Evolutionary conservation across 2,888 invertebrate species (phyloP), one percentile per base, ranked within the genome.

Genomic region (Blastobasis adustella): DNA sequence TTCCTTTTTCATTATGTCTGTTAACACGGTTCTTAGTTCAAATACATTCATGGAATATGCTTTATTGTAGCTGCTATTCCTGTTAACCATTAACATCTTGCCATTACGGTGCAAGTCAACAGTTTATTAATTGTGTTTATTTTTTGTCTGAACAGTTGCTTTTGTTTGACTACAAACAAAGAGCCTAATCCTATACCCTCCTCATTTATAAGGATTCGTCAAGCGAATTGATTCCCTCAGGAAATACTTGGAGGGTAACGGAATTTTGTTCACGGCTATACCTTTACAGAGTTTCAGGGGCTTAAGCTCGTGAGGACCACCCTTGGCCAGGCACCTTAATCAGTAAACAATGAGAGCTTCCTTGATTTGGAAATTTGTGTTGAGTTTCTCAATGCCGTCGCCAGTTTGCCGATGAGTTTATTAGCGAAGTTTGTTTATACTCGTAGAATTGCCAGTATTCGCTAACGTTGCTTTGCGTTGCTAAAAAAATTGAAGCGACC

Each of bases 181-280:
- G 23, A 3, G 23, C 23, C 23, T 23, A 23, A 23, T 23, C 23
- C 23, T 23, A 23, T 23, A 58, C 63, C 61, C 60, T 61, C 69
- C 67, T 62, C 62, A 65, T 62, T 63, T 61, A 61, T 63, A 62
- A 65, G 60, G 52, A 41, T 53, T 62, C 61, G 61, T 65, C 67
- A 63, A 57, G 63, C 57, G 63, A 62, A 69, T 64, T 67, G 65
- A 67, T 63, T 63, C 62, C 60, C 59, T 56, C 50, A 43, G 63
- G 60, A 66, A 61, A 60, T 60, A 23, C 60, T 54, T 59, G 56
- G 54, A 55, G 60, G 58, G 59, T 52, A 54, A 57, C 59, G 57
- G 54, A 62, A 66, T 67, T 66, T 65, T 67, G 65, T 68, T 69
- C 66, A 71, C 65, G 61, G 62, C 63, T 53, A 60, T 62, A 63